phyloP scores from a whole-genome alignment of 1,140 invertebrate species.

The Nebria ingens region DNA sequence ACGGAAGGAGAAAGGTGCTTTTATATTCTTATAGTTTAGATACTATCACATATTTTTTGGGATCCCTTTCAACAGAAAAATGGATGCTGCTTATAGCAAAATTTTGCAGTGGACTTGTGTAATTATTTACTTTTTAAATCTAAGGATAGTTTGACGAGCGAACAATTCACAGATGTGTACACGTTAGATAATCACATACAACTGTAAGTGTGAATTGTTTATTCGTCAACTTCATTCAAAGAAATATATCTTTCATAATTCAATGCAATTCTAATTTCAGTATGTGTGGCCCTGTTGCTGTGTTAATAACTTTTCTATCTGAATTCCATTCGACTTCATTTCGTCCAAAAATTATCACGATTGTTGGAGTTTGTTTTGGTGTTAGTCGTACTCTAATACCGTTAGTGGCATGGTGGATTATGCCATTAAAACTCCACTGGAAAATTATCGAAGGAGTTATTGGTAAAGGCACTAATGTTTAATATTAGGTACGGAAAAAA shows the following conservation, averaged over 20 bases:
- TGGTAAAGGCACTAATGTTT: slow-evolving; percentile 22
- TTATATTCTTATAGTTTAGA: slow-evolving; percentile 57
- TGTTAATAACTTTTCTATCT: slow-evolving; percentile 51
- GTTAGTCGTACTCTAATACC: slow-evolving; percentile 42
- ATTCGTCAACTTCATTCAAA: too few species aligned
- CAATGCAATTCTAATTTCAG: slow-evolving; percentile 32
- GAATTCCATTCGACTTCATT: slow-evolving; percentile 50
- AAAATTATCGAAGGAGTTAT: slow-evolving; percentile 28
- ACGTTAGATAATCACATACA: too few species aligned
- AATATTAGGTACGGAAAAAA: too few species aligned
- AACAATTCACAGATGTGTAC: too few species aligned
- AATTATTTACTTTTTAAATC: slow-evolving; percentile 34
- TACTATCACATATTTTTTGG: slow-evolving; percentile 51
- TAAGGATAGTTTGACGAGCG: too few species aligned
- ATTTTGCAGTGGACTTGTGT: slow-evolving; percentile 65
- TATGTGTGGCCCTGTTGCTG: slow-evolving; percentile 55
- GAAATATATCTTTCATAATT: neutral
- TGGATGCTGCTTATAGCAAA: slow-evolving; percentile 55
- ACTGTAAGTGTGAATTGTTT: too few species aligned
- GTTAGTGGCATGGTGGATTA: slow-evolving; percentile 42
- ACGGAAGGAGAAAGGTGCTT: slow-evolving; percentile 56
- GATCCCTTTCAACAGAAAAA: slow-evolving; percentile 58
- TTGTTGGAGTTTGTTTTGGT: slow-evolving; percentile 46
- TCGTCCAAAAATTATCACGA: slow-evolving; percentile 47
- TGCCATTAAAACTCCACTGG: slow-evolving; percentile 37